Evolutionary conservation across 1,140 invertebrate species (phyloP).

Genomic region (Epicauta chinensis): DNA sequence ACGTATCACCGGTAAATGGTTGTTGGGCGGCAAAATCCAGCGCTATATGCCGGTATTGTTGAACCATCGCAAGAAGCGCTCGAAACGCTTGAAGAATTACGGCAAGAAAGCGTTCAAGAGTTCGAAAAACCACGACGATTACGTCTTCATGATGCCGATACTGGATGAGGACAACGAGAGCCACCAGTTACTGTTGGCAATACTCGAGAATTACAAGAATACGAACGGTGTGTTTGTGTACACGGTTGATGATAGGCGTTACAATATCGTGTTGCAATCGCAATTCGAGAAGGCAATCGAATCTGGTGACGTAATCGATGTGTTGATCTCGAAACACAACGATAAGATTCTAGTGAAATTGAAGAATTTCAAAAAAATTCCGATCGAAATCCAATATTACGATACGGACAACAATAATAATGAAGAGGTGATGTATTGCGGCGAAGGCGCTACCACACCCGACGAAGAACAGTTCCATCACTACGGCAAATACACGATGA

Average conservation of each 20-base stretch:
- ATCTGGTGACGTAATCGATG: constrained; percentile 68
- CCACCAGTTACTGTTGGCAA: constrained; percentile 59
- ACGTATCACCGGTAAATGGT: constrained; percentile 68
- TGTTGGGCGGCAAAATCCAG: constrained; percentile 54
- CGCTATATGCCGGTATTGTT: constrained; percentile 72
- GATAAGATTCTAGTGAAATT: constrained; percentile 67
- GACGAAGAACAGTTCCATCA: constrained; percentile 56
- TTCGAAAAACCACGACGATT: constrained; percentile 50
- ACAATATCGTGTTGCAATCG: constrained; percentile 68
- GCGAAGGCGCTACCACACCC: constrained; percentile 52
- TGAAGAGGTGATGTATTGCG: constrained; percentile 53
- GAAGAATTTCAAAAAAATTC: constrained; percentile 64
- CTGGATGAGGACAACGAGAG: constrained; percentile 58
- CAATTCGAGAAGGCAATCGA: constrained; percentile 67
- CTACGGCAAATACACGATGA: constrained; percentile 50
- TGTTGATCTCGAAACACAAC: constrained; percentile 67
- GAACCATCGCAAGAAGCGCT: constrained; percentile 56
- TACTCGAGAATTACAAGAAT: constrained; percentile 55
- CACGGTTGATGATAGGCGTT: constrained; percentile 63
- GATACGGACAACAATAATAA: constrained; percentile 50
- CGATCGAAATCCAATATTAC: constrained; percentile 61
- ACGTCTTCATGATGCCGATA: constrained; percentile 65
- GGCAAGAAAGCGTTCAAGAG: constrained; percentile 58
- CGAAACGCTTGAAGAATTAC: constrained; percentile 54
- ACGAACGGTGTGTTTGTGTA: constrained; percentile 64